These are phyloP conservation scores for Dromiciops gliroides DNA, from an alignment of 2,113 vertebrate genomes.

Conservation along the genomic window DNA sequence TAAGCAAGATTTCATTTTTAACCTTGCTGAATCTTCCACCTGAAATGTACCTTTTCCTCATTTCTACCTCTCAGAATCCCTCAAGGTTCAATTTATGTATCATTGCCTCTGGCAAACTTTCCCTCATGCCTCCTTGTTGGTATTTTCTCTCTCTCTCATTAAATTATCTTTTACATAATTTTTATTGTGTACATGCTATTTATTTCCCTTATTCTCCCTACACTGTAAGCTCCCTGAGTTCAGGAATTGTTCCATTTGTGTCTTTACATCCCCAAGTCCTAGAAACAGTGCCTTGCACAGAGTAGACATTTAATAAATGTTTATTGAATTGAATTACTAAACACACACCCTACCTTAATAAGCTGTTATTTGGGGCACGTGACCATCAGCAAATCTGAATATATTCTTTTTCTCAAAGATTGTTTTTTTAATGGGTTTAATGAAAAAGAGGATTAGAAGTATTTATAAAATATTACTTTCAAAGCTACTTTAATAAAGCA, in stretches of 20 bases:
- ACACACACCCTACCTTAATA: background rate
- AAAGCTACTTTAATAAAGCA: constrained; percentile 28
- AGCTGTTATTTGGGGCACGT: background rate
- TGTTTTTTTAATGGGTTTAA: background rate
- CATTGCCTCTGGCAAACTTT: background rate
- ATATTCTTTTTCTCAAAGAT: background rate
- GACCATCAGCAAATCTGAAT: background rate
- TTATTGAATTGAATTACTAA: background rate
- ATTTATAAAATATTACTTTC: background rate
- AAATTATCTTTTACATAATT: background rate
- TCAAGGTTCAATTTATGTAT: background rate
- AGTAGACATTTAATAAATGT: background rate
- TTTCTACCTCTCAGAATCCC: background rate
- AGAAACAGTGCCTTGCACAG: background rate
- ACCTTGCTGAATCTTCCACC: background rate
- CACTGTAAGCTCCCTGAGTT: background rate
- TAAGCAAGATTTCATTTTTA: background rate
- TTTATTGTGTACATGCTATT: background rate
- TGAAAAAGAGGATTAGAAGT: background rate
- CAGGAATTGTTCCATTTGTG: background rate
- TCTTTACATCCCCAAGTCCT: background rate
- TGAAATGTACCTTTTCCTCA: background rate
- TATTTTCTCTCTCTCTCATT: background rate
- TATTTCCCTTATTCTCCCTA: background rate
- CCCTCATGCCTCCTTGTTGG: background rate